Evolutionary conservation across 2,888 invertebrate genomes (phyloP).

Genomic region (Drosophila borborema): DNA sequence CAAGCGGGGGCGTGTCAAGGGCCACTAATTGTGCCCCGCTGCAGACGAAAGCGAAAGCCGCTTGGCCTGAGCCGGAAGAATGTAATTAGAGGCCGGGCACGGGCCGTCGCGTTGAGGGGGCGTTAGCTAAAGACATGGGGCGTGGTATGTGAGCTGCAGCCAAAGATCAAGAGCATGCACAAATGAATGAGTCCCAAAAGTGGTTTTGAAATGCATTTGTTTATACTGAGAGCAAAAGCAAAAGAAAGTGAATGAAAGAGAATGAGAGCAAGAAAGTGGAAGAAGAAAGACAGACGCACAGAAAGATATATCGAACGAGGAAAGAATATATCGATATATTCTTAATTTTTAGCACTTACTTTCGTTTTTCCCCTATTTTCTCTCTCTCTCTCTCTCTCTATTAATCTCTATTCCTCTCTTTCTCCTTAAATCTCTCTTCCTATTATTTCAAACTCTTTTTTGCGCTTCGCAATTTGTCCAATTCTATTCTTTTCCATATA

Average conservation of each 20-base stretch:
- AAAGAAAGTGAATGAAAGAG: background rate
- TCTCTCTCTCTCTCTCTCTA: background rate
- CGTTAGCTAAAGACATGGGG: constrained; percentile 49
- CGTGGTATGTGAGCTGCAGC: constrained; percentile 60
- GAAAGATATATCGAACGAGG: background rate
- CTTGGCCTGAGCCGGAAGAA: constrained; percentile 69
- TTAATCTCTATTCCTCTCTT: no score
- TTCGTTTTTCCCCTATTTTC: no score
- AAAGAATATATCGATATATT: background rate
- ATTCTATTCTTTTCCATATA: no score
- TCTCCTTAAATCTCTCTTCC: no score
- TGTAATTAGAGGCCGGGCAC: constrained; percentile 72
- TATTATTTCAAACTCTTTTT: no score
- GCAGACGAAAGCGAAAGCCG: constrained; percentile 70
- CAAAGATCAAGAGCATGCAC: constrained; percentile 23
- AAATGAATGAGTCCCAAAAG: constrained; percentile 31
- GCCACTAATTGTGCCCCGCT: constrained; percentile 69
- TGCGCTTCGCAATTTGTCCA: no score
- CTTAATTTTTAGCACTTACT: no score
- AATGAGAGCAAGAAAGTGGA: background rate
- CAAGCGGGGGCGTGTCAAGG: constrained; percentile 70
- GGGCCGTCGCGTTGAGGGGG: constrained; percentile 35
- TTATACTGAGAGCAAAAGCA: constrained; percentile 1
- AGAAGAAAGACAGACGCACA: background rate
- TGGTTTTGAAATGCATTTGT: constrained; percentile 19